Evolutionary conservation across 2,113 vertebrate genomes (phyloP), one percentile per base, ranked within the genome.

Genomic region (Arizona elegans): DNA sequence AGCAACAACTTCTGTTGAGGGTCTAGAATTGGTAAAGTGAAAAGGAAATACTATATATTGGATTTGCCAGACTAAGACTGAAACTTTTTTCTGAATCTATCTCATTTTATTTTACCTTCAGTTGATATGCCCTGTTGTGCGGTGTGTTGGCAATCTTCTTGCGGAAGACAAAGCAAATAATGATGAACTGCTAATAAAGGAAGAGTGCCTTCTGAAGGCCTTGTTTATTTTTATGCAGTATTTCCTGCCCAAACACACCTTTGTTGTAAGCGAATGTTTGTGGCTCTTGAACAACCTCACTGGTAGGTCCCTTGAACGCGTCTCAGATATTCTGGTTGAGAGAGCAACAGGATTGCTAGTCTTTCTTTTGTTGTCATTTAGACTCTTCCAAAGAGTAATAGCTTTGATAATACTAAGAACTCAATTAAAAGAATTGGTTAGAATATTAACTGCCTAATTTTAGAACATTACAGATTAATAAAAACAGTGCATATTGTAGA

Each of bases 201-300:
- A 98, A 0, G 95, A 97, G 65, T 96, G 96, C 23, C 93, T 99
- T 9, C 95, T 98, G 26, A 90, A 94, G 1, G 98, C 98, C 26
- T 96, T 99, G 93, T 99, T 98, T 97, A 97, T 98, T 19, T 95
- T 99, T 91, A 96, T 98, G 91, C 96, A 98, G 94, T 89, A 95
- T 93, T 98, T 98, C 95, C 93, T 98, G 59, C 97, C 97, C 91
- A 96, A 96, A 62, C 98, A 98, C 86, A 98, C 98, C 0, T 98
- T 98, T 90, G 94, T 99, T 1, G 91, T 97, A 6, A 98, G 98
- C 91, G 99, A 99, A 96, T 96, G 98, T 11, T 97, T 98, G 55
- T 99, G 99, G 99, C 98, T 98, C 89, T 98, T 99, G 91, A 99
- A 99, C 96, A 99, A 99, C 96, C 98, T 99, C 93, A 99, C 99